Conservation (phyloP, 1,140 invertebrate genomes). For the Heliconius eleuchia region DNA sequence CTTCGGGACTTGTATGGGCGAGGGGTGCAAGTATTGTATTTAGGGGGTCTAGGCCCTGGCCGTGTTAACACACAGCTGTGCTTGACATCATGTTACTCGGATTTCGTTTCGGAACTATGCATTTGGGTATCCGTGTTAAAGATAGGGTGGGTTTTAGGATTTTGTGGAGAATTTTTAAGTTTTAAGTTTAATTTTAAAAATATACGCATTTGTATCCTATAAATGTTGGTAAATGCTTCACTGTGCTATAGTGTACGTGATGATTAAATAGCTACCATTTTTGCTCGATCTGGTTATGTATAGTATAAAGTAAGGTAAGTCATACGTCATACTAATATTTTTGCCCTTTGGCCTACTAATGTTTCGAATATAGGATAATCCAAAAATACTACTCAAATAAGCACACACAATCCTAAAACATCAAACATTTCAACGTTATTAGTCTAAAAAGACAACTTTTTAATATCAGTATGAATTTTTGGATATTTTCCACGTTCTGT, state of each 20-base stretch:
- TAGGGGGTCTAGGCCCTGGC: conserved; percentile 39
- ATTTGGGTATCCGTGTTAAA: conserved; percentile 35
- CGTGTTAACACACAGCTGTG: conserved; percentile 41
- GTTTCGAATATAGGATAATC: too few species aligned
- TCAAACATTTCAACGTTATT: background rate
- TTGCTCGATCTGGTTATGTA: too few species aligned
- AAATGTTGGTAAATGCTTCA: background rate
- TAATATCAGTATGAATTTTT: conserved; percentile 5
- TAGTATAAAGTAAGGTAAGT: too few species aligned
- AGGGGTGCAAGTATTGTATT: conserved; percentile 25
- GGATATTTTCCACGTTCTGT: conserved; percentile 24
- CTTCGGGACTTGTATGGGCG: conserved; percentile 12
- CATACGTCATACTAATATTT: too few species aligned
- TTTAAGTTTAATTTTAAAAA: conserved; percentile 9
- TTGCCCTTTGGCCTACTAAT: too few species aligned
- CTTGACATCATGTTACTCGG: conserved; percentile 43
- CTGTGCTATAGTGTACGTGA: background rate
- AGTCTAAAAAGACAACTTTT: background rate
- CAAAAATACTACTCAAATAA: background rate
- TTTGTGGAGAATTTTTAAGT: background rate
- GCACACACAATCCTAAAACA: background rate
- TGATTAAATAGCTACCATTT: too few species aligned
- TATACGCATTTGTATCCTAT: background rate
- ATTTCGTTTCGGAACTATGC: conserved; percentile 40
- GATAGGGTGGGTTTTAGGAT: conserved; percentile 11